Evolutionary conservation across 2,113 vertebrate genomes (phyloP), one percentile per base, ranked within the genome.

Genomic region (Apodemus speciosus): DNA sequence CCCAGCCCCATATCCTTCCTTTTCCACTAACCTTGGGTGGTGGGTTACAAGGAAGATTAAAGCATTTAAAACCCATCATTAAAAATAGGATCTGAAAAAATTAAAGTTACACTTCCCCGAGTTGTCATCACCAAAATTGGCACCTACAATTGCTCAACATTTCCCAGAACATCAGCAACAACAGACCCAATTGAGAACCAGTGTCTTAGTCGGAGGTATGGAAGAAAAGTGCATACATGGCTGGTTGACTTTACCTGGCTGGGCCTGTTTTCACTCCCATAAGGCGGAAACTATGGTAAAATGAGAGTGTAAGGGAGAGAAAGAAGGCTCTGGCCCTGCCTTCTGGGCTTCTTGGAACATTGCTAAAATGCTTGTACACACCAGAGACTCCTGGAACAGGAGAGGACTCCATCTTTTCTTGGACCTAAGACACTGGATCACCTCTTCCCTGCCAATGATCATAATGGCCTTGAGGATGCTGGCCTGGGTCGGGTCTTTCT

Each of bases 321-420:
- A 9, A 16, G 40, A 53, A 58, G 90, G 23, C 4, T 62, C 56
- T 5, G n/a, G 35, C 6, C 7, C 81, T n/a, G 14, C 2, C 5
- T 6, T 16, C 3, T 11, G 6, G 13, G 11, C 40, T 72, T n/a
- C 85, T 58, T 68, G 49, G 4, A 58, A 4, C 15, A 10, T 4
- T 2, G 0, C 62, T 27, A 89, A 56, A 9, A 62, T n/a, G 62
- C 18, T 43, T 13, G 10, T 73, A 60, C 4, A 20, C 15, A 20
- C 0, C 64, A 10, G 20, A 32, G 49, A 21, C 30, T 35, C 3
- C n/a, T 30, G 0, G 7, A n/a, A 25, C n/a, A 68, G 60, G 10
- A 87, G 18, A 51, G 10, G 13, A 85, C 40, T 66, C 40, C 7
- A 21, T 60, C 38, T 83, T 40, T 64, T 40, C 38, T 46, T 46